Conservation (phyloP, 2,888 invertebrate genomes). For the Tenthredo amoena region DNA sequence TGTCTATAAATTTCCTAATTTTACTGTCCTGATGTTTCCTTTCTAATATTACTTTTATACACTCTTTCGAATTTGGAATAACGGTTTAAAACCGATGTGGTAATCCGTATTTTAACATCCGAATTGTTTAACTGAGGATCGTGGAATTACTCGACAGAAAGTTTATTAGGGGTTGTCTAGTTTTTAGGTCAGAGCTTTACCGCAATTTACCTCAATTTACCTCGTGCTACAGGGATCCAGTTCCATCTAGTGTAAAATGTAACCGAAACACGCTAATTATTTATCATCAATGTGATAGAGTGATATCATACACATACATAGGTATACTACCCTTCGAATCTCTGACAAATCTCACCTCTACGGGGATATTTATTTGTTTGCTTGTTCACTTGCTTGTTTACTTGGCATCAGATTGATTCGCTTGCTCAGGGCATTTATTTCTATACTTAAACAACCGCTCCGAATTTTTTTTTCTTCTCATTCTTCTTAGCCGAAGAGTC, state of each 20-base stretch:
- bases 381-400: constrained; percentile 12
- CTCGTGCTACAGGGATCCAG: background rate
- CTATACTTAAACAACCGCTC: constrained; percentile 18
- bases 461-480: background rate
- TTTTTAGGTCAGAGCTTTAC: background rate
- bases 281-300: background rate
- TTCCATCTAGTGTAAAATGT: background rate
- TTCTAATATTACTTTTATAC: background rate
- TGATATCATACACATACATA: background rate
- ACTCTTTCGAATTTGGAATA: background rate
- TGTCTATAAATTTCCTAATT: background rate
- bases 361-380: constrained; percentile 40
- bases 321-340: background rate
- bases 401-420: constrained; percentile 29
- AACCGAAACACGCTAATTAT: background rate
- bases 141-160: background rate
- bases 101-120: background rate
- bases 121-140: background rate
- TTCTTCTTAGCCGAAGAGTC: too few species aligned
- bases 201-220: background rate
- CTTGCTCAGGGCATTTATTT: background rate
- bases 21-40: background rate
- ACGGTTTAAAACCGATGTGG: background rate
- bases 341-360: background rate
- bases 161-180: background rate